Evolutionary conservation across 2,113 vertebrate genomes (phyloP).

Genomic region (Phrynocephalus versicolor): DNA sequence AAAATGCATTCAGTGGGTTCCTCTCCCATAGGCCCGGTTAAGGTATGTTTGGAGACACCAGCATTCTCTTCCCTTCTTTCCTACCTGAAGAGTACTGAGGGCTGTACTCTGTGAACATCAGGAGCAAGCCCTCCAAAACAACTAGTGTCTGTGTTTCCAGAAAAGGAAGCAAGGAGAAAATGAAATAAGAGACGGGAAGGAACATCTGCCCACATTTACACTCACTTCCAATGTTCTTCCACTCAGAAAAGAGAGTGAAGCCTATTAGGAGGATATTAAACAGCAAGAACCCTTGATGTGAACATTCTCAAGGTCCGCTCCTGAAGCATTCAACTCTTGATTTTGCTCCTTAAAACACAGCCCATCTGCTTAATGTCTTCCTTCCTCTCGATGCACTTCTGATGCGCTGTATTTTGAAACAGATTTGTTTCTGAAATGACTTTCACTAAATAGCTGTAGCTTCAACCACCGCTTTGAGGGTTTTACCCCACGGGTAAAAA

Average conservation of each 20-base stretch:
- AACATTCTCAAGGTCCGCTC: neutral
- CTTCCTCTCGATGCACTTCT: constrained; percentile 16
- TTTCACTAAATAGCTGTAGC: constrained; percentile 44
- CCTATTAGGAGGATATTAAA: neutral
- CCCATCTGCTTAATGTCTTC: constrained; percentile 11
- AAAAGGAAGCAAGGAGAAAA: neutral
- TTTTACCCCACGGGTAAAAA: neutral
- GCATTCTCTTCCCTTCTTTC: neutral
- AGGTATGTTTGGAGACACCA: neutral
- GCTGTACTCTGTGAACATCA: neutral
- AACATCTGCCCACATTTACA: neutral
- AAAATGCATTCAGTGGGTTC: too few species aligned
- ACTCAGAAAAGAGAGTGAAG: neutral
- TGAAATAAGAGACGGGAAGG: too few species aligned
- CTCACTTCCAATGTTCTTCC: neutral
- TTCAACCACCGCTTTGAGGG: constrained; percentile 29
- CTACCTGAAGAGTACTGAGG: neutral
- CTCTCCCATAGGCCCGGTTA: neutral
- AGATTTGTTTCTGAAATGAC: constrained; percentile 24
- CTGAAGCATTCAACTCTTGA: neutral
- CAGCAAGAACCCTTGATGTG: neutral
- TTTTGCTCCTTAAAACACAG: constrained; percentile 23
- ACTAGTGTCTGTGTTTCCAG: too few species aligned
- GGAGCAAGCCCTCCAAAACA: neutral
- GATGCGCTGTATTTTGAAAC: constrained; percentile 31